These are phyloP conservation scores for Apis florea DNA, from an alignment of 1,140 invertebrate genomes.

Conservation along the genomic window DNA sequence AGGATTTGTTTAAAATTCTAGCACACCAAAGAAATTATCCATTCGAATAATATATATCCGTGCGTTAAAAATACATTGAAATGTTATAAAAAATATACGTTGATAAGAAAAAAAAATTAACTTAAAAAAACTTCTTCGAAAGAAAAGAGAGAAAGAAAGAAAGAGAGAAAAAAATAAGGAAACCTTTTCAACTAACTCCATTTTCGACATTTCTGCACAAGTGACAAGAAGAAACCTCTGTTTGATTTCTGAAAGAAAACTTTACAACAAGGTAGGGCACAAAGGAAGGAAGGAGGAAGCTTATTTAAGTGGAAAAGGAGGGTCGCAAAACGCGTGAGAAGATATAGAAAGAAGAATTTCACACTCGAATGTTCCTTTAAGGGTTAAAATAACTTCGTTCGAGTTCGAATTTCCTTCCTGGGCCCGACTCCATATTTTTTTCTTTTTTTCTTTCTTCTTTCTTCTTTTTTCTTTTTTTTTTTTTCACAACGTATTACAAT, in stretches of 20 bases:
- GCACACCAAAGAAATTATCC: not conserved
- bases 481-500: conserved; percentile 2
- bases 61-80: too few species aligned
- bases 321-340: not conserved
- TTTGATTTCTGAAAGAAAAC: conserved; percentile 12
- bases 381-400: conserved; percentile 16
- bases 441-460: too few species aligned
- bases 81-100: too few species aligned
- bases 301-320: conserved; percentile 13
- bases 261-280: not conserved
- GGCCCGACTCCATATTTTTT: too few species aligned
- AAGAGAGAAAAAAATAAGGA: too few species aligned
- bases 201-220: too few species aligned
- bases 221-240: not conserved
- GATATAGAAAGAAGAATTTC: conserved; percentile 3
- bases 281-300: conserved; percentile 17
- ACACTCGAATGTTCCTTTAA: conserved; percentile 1
- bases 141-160: too few species aligned
- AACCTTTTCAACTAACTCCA: too few species aligned
- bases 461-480: not conserved
- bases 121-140: too few species aligned
- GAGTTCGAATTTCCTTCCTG: not conserved
- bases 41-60: not conserved
- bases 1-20: not conserved
- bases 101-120: too few species aligned